Evolutionary conservation across 1,140 invertebrate genomes (phyloP), one percentile per base, ranked within the genome.

Genomic region (Drosophila setifemur): DNA sequence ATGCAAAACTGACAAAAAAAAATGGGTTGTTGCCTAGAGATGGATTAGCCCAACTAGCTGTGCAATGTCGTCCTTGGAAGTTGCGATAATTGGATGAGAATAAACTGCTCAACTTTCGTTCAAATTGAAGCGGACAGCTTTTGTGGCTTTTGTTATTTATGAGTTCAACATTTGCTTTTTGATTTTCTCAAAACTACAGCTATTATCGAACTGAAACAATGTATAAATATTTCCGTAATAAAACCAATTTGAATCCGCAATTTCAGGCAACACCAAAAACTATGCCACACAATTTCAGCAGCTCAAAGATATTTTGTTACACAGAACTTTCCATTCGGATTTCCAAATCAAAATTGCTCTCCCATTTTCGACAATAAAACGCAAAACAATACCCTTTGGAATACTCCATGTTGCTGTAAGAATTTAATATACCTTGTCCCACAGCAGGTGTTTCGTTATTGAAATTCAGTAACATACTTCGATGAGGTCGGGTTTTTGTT

Each of bases 341-440:
- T 37, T 2, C 33, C 12, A 37, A 37, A 37, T 37, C 33, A 7
- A 37, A 37, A 18, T 37, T 37, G 12, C 33, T 2, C 14, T 37
- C 12, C n/a, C 3, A 2, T 14, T 37, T 35, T 35, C 5, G 14
- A 37, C 11, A 14, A 37, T 8, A 37, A 6, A 12, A 37, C 14
- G 12, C 2, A 9, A 31, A 31, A 31, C 31, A 5, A 6, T 16
- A 35, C 31, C n/a, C 31, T 35, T 35, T 1, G 11, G 6, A 33
- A 33, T 14, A 14, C 14, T 52, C 21, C n/a, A 19, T 19, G 37
- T 18, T 18, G 14, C 4, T 12, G 11, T 6, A 11, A 43, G 23
- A 53, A 42, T 53, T 53, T 43, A 53, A 53, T 53, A 43, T 53
- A 3, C n/a, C n/a, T n/a, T n/a, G n/a, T n/a, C n/a, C n/a, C 23